Evolutionary conservation across 2,113 vertebrate genomes (phyloP).

Genomic region (Phrynosoma platyrhinos): DNA sequence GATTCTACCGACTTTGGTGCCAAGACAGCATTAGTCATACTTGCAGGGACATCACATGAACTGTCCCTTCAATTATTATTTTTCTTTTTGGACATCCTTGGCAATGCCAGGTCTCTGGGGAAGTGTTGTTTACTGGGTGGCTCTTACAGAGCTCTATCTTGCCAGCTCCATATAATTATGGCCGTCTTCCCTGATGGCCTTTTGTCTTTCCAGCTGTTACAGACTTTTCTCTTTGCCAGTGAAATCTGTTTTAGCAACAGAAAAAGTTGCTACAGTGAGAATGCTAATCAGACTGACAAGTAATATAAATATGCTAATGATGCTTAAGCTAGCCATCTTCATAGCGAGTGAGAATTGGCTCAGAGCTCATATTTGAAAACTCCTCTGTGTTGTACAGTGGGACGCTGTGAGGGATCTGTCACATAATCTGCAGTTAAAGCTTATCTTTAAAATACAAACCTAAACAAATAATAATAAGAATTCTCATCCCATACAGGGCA

Average conservation of each 20-base stretch:
- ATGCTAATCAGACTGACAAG: conserved; percentile 48
- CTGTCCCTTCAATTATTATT: neutral
- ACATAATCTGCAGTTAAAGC: conserved; percentile 46
- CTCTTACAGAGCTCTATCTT: neutral
- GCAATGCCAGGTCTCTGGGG: neutral
- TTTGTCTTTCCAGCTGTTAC: conserved; percentile 36
- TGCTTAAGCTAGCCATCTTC: conserved; percentile 36
- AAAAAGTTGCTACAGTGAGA: neutral
- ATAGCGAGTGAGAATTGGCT: neutral
- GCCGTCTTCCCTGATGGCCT: neutral
- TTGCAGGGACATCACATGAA: neutral
- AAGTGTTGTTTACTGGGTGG: neutral
- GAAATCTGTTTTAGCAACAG: conserved; percentile 35
- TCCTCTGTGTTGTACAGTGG: conserved; percentile 18
- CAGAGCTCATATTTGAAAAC: conserved; percentile 10
- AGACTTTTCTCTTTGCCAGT: conserved; percentile 19
- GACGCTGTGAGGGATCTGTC: conserved; percentile 32
- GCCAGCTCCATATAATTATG: neutral
- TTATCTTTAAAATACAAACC: conserved; percentile 55
- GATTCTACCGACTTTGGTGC: accelerated
- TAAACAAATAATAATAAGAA: conserved; percentile 60
- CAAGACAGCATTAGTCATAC: neutral
- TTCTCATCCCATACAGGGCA: conserved; percentile 27
- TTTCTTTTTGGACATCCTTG: conserved; percentile 12
- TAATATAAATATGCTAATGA: conserved; percentile 48